Base-by-base conservation (phyloP, 2,888 invertebrate species). In the Laothoe populi region DNA sequence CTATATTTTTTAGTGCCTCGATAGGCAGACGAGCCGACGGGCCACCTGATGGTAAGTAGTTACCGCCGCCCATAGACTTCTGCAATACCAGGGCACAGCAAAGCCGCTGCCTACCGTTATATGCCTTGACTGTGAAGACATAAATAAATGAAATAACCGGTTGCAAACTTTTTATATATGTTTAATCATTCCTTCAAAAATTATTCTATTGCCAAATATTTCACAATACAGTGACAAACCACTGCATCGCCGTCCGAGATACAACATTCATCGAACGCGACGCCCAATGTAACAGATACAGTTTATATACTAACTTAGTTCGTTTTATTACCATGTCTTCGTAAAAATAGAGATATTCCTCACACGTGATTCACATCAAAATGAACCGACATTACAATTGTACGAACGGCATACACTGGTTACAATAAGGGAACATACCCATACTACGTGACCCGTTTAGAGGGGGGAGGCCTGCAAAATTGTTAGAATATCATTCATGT, bases 121-220 rank as follows among this genome's bases (percentile, higher is more conserved):
- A n/a, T n/a, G n/a, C n/a, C n/a, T n/a, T n/a, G n/a, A n/a, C n/a
- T n/a, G n/a, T n/a, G n/a, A n/a, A n/a, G n/a, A n/a, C n/a, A n/a
- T n/a, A n/a, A n/a, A n/a, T n/a, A 69, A 84, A 79, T 75, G 67
- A 84, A 79, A 81, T 70, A 58, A 64, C 16, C 40, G 5, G 65
- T 68, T 76, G 67, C 70, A 79, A 81, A 79, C 74, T 79, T 79
- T 82, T 84, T 82, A 79, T 78, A 82, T 75, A 76, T 53, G 77
- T 86, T 88, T 86, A 88, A 86, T 88, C 80, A 69, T 77, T 81
- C 73, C 62, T 82, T 84, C 83, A 86, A 89, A 89, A 88, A 82
- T 77, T 80, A 77, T 77, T 76, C 75, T 78, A 81, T 82, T 84
- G 82, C 79, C 87, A 84, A 82, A 74, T 76, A 70, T 74, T 78